Evolutionary conservation across 2,113 vertebrate species (phyloP), one percentile per base, ranked within the genome.

Genomic region (Brachyhypopomus gauderio): DNA sequence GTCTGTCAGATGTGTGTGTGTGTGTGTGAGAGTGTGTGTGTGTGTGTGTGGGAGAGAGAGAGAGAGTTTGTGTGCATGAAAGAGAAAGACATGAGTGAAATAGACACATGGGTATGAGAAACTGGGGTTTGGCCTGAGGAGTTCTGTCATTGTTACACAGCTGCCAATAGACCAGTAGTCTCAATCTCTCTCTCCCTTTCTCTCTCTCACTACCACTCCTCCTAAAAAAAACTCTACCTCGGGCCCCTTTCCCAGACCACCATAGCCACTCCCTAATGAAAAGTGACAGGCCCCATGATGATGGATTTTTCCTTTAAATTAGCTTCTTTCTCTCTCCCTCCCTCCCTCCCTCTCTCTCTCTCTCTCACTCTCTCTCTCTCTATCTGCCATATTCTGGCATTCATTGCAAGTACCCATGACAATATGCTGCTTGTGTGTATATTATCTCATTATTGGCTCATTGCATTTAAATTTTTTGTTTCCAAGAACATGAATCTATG

Each of bases 111-210:
- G 88, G 89, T 90, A 88, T 90, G 90, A 78, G 86, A 88, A 91
- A 89, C 89, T 92, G 91, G 90, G 92, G 92, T 93, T 92, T 91
- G 87, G 91, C 91, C 93, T 75, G 86, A 85, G 90, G 93, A 90
- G 80, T 79, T 87, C 90, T 90, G 91, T 92, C 92, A 92, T 89
- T 92, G 90, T 91, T 89, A 90, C 90, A 90, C 90, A 92, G 91
- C 91, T 91, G 91, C 88, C 88, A 83, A 85, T 81, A 83, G n/a
- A 84, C 85, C 79, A 75, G 75, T 52, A 52, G 45, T 12, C 45
- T 72, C 70, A 78, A 34, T 55, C 83, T 70, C 56, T 85, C 86
- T 36, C 23, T 75, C 62, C 69, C 4, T 70, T 55, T 78, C 30
- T 76, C 52, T 72, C 20, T 78, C 41, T 71, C 16, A 20, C 11